These are phyloP conservation scores for Cerastis leucographa DNA, from an alignment of 2,888 invertebrate species.

Conservation along the genomic window DNA sequence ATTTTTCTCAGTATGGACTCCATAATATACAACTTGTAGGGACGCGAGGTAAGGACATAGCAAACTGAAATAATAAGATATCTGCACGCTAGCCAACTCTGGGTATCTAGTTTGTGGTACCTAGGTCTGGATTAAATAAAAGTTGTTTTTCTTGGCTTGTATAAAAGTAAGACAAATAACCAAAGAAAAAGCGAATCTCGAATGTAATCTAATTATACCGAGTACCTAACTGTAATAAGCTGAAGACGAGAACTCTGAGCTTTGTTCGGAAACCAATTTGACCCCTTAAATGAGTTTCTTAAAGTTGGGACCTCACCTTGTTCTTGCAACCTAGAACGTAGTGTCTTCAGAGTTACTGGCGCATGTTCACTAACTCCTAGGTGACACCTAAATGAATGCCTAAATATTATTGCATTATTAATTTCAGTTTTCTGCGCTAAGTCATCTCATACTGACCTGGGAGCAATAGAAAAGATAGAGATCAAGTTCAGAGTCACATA, in stretches of 20 bases:
- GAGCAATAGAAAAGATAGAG: too few species aligned
- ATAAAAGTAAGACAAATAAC: conserved; percentile 32
- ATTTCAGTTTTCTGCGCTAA: neutral
- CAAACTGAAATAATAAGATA: neutral
- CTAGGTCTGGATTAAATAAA: neutral
- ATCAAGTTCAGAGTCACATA: too few species aligned
- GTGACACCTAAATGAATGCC: neutral
- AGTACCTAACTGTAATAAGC: conserved; percentile 35
- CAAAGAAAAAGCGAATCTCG: conserved; percentile 12
- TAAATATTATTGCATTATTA: neutral
- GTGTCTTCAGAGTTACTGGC: neutral
- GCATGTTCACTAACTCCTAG: neutral
- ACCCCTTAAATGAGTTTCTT: conserved; percentile 41
- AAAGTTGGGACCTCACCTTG: conserved; percentile 21
- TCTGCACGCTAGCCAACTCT: neutral
- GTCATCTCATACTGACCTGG: neutral
- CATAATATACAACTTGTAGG: too few species aligned
- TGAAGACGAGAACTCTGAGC: conserved; percentile 20
- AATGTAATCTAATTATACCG: conserved; percentile 44
- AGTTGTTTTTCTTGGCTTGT: conserved; percentile 18
- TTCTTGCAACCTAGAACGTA: conserved; percentile 6
- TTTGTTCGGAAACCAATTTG: conserved; percentile 36
- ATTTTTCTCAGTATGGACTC: neutral
- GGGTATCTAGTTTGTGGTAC: neutral
- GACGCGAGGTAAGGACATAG: neutral